Evolutionary conservation across 2,888 invertebrate genomes (phyloP).

Genomic region (Maniola hyperantus): DNA sequence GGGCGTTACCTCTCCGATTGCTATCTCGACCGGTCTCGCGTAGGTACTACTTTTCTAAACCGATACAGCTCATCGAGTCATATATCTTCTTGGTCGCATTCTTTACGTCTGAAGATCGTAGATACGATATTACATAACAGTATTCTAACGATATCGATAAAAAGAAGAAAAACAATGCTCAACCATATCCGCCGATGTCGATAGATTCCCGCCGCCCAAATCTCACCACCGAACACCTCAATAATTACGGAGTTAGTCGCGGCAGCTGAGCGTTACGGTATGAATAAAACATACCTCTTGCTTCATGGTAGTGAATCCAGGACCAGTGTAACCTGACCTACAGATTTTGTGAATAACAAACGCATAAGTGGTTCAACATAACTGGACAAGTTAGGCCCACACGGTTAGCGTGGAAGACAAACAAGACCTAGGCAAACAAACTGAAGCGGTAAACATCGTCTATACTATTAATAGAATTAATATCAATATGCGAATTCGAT

Average conservation of each 20-base stretch:
- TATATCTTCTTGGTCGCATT: too few relatives aligned
- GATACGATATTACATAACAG: too few relatives aligned
- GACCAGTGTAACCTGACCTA: slow-evolving; percentile 50
- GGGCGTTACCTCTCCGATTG: too few relatives aligned
- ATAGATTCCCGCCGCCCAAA: slow-evolving; percentile 53
- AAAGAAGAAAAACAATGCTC: neutral
- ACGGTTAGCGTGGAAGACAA: slow-evolving; percentile 36
- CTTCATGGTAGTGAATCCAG: slow-evolving; percentile 44
- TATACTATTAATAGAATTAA: slow-evolving; percentile 45
- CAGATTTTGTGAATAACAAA: slow-evolving; percentile 8
- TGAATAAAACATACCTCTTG: slow-evolving; percentile 76
- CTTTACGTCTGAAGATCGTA: too few relatives aligned
- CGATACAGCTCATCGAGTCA: too few relatives aligned
- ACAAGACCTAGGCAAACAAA: slow-evolving; percentile 41
- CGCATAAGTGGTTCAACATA: slow-evolving; percentile 31
- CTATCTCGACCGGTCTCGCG: too few relatives aligned
- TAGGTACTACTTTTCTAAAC: too few relatives aligned
- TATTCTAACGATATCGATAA: slow-evolving; percentile 16
- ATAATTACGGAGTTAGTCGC: slow-evolving; percentile 76
- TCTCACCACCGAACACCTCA: slow-evolving; percentile 66
- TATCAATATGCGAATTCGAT: slow-evolving; percentile 5
- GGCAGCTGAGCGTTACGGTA: slow-evolving; percentile 66
- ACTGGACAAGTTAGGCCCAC: slow-evolving; percentile 44
- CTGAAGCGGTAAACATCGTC: slow-evolving; percentile 60
- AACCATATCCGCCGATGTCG: slow-evolving; percentile 34